A percentile compares a stretch with the other conserved stretches of the same genome.
Conservation (phyloP, 2,113 vertebrate species). For the Macquaria ambigua region DNA sequence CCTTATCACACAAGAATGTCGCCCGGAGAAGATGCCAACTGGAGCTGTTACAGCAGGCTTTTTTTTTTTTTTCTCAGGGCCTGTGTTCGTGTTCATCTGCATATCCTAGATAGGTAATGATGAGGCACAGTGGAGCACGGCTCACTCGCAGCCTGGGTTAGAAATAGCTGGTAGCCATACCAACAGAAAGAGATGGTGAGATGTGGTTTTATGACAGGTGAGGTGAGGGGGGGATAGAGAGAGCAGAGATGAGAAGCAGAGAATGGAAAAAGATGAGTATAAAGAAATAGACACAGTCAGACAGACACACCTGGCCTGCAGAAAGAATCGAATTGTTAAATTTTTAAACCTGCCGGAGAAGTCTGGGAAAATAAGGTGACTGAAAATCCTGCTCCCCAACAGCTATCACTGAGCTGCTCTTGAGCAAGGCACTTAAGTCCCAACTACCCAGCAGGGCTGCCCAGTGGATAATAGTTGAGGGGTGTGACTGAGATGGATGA, state of each 20-base stretch:
- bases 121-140: constrained; percentile 42
- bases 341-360: constrained; percentile 40
- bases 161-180: constrained; percentile 53
- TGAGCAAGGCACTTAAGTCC: constrained; percentile 5
- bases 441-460: background rate
- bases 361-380: constrained; percentile 21
- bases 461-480: background rate
- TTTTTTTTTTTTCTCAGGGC: background rate
- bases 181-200: constrained; percentile 46
- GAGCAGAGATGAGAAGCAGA: constrained; percentile 32
- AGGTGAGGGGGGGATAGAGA: constrained; percentile 27
- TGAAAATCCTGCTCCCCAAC: background rate
- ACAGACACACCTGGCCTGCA: constrained; percentile 32
- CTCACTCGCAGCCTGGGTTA: constrained; percentile 25
- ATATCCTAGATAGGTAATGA: constrained; percentile 52
- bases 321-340: constrained; percentile 42
- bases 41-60: constrained; percentile 8
- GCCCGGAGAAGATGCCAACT: constrained; percentile 34
- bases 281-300: constrained; percentile 34
- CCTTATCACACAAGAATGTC: constrained; percentile 44
- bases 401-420: constrained; percentile 1
- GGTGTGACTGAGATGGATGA: constrained; percentile 10
- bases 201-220: constrained; percentile 50
- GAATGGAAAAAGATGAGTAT: constrained; percentile 29
- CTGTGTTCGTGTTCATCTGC: constrained; percentile 43